Evolutionary conservation across 2,888 invertebrate genomes (phyloP).

Genomic region (Heterodera filipjevi): DNA sequence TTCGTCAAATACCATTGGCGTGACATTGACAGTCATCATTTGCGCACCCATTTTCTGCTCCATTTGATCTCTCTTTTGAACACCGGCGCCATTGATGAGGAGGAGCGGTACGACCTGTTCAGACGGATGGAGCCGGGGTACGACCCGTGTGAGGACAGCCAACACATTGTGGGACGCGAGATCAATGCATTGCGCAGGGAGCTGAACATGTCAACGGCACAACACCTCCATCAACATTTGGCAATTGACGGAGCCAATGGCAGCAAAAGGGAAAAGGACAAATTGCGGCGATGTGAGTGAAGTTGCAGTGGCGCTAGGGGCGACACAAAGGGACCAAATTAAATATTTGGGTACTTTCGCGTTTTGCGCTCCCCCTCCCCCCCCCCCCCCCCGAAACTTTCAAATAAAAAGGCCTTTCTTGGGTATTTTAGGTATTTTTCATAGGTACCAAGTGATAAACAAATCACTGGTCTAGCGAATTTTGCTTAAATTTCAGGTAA

Average conservation of each 20-base stretch:
- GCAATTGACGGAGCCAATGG: background rate
- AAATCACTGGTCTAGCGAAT: background rate
- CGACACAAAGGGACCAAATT: no score
- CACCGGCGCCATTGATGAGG: constrained; percentile 27
- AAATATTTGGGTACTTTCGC: no score
- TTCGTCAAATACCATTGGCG: constrained; percentile 26
- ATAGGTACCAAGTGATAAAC: no score
- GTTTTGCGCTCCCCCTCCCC: no score
- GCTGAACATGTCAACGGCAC: background rate
- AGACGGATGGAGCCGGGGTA: constrained; percentile 28
- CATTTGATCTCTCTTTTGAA: constrained; percentile 28
- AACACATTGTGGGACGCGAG: constrained; percentile 29
- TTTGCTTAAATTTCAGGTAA: background rate
- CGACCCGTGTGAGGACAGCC: constrained; percentile 15
- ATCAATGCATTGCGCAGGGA: constrained; percentile 20
- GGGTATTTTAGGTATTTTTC: no score
- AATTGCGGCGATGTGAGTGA: background rate
- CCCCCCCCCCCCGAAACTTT: no score
- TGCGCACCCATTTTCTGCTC: constrained; percentile 32
- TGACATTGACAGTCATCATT: constrained; percentile 12
- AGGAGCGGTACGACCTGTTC: constrained; percentile 34
- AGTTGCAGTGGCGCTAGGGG: background rate
- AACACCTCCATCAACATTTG: background rate
- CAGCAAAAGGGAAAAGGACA: background rate
- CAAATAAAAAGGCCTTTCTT: no score